Percentiles rank a stretch among this genome's conserved stretches.
Conservation (phyloP, 2,888 invertebrate species). For the Protodeltote pygarga region DNA sequence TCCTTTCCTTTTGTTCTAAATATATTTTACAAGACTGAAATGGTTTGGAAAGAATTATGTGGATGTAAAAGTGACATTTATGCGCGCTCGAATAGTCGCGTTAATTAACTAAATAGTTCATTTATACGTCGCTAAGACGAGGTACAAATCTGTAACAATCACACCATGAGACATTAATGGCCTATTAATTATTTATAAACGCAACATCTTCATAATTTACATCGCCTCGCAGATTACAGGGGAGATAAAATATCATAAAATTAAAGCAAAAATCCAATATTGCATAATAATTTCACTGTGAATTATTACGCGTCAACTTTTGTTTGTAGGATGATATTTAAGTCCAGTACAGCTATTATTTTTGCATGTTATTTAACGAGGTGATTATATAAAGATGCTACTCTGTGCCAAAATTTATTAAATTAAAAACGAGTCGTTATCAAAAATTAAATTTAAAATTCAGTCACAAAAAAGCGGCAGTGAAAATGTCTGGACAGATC, state of each 20-base stretch:
- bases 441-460: conserved; percentile 58
- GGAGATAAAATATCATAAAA: conserved; percentile 26
- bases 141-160: conserved; percentile 68
- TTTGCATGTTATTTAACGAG: conserved; percentile 5
- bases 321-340: conserved; percentile 13
- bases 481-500: conserved; percentile 60
- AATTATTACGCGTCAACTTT: conserved; percentile 18
- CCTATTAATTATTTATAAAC: conserved; percentile 57
- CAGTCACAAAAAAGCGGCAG: conserved; percentile 50
- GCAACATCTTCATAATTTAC: conserved; percentile 54
- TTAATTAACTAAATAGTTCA: conserved; percentile 78
- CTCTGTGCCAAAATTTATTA: conserved; percentile 30
- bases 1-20: conserved; percentile 58
- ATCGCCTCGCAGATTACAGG: conserved; percentile 20
- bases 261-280: conserved; percentile 20
- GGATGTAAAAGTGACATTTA: conserved; percentile 78
- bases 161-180: conserved; percentile 60
- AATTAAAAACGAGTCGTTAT: conserved; percentile 54
- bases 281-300: conserved; percentile 25
- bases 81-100: conserved; percentile 68
- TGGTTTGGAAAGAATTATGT: conserved; percentile 71
- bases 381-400: conserved; percentile 27
- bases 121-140: conserved; percentile 64
- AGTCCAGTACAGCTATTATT: conserved; percentile 13
- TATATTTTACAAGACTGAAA: conserved; percentile 63